Evolutionary conservation across 1,140 invertebrate species (phyloP), one percentile per base, ranked within the genome.

Genomic region (Drosophila nigromelanica): DNA sequence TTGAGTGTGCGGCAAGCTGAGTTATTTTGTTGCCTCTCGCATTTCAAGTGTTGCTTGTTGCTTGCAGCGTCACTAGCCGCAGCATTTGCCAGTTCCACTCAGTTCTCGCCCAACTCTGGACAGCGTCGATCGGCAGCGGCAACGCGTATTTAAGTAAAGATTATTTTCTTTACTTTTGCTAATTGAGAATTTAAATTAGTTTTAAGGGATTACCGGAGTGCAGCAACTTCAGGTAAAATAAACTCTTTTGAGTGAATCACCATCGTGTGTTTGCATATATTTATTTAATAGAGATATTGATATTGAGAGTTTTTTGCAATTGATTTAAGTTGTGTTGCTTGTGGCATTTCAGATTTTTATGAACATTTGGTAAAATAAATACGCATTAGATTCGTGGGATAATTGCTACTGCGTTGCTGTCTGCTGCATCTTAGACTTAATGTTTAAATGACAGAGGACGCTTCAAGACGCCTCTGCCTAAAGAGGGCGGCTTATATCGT

Each of bases 61-160:
- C 58, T 51, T 68, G 69, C 69, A 52, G 69, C 63, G 27, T 33
- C 51, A 12, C 18, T 15, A 39, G 43, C 10, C 55, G 33, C 18
- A 43, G 42, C 24, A 11, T 21, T 14, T 11, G 61, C 45, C 14
- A 42, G 61, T 27, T 47, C 33, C 50, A 48, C 70, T 73, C 63
- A 60, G 63, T 73, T 73, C 70, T 68, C 63, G 55, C 55, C 39
- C 48, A 73, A 55, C 70, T 68, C 63, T 73, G 64, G 63, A 68
- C 63, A 55, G 64, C 54, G 55, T 68, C 63, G 70, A 73, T 73
- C 70, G 70, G 70, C 63, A 67, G 52, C 62, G 61, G 43, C 68
- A 71, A 39, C 64, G 55, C 40, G 55, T 12, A 40, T 27, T 56
- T 3, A 66, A 37, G 1, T 42, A 15, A 18, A n/a, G 39, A 62